These are phyloP conservation scores for Alces alces DNA, from an alignment of 2,113 vertebrate genomes.

Conservation along the genomic window DNA sequence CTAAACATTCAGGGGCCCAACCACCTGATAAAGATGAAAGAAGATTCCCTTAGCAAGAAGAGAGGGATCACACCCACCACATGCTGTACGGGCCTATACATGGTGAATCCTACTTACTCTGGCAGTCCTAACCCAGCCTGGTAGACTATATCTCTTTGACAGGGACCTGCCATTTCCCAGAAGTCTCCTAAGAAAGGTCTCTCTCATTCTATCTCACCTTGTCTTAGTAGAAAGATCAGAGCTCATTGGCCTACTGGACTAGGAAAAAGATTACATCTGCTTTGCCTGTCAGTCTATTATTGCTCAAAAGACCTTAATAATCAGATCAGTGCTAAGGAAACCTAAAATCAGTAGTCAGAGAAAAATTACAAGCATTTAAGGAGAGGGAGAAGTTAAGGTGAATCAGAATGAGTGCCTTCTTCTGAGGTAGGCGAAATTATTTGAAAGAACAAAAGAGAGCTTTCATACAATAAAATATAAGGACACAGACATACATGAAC, in stretches of 20 bases:
- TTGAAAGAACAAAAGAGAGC: not conserved
- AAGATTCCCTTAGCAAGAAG: not conserved
- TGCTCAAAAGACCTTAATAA: not conserved
- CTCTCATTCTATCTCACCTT: not conserved
- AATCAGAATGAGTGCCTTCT: not conserved
- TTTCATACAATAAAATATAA: not conserved
- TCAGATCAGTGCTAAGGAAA: not conserved
- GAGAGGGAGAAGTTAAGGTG: not conserved
- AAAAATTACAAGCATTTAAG: slow-evolving; percentile 1
- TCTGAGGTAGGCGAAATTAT: not conserved
- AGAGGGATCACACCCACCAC: not conserved
- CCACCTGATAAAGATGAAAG: not conserved
- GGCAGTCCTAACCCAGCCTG: not conserved
- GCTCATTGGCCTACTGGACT: not conserved
- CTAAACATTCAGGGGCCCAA: not conserved
- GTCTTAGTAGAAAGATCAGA: not conserved
- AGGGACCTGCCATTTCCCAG: not conserved
- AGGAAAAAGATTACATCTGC: not conserved
- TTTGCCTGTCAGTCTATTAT: not conserved
- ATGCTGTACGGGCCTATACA: not conserved
- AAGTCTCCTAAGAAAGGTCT: not conserved
- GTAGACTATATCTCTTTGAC: not conserved
- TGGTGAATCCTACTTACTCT: not conserved
- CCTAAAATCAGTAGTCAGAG: not conserved
- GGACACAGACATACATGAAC: not conserved